Percentiles rank a stretch among this genome's conserved stretches.
Conservation (phyloP, 2,888 invertebrate species). For the Psococerastis gibbosa region DNA sequence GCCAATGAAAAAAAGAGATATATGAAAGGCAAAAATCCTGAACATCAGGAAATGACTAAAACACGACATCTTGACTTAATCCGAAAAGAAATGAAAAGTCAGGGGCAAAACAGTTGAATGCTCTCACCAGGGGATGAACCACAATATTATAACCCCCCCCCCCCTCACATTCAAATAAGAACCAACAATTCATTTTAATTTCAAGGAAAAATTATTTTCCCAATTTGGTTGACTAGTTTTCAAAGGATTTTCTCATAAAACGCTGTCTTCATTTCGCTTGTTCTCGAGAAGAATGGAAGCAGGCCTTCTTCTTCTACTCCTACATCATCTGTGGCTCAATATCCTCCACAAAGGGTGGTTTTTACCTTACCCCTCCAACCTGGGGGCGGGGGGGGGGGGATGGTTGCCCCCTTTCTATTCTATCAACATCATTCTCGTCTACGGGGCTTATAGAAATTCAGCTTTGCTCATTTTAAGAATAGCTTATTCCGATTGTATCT, state of each 20-base stretch:
- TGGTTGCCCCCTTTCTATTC: too few relatives aligned
- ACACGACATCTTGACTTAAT: too few relatives aligned
- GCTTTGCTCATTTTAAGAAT: background rate
- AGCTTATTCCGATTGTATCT: background rate
- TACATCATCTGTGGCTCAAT: background rate
- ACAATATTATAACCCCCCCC: too few relatives aligned
- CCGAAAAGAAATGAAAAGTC: background rate
- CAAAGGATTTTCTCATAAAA: conserved; percentile 10
- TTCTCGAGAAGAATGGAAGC: too few relatives aligned
- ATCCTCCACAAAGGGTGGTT: too few relatives aligned
- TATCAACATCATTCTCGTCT: too few relatives aligned
- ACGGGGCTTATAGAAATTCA: background rate
- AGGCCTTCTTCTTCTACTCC: conserved; percentile 5
- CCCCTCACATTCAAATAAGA: background rate
- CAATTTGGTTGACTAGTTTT: conserved; percentile 9
- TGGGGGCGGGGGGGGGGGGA: background rate
- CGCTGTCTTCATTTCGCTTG: conserved; percentile 2
- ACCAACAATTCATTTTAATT: background rate
- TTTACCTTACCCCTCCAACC: too few relatives aligned
- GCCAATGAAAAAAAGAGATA: too few relatives aligned
- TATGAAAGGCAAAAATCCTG: too few relatives aligned
- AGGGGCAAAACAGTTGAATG: too few relatives aligned
- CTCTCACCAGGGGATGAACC: too few relatives aligned
- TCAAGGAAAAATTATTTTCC: conserved; percentile 5
- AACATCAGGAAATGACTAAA: too few relatives aligned